A percentile compares a stretch with the other conserved stretches of the same genome.
These are phyloP conservation scores for Ceraclea dissimilis DNA, from an alignment of 2,888 invertebrate genomes.

Conservation along the genomic window DNA sequence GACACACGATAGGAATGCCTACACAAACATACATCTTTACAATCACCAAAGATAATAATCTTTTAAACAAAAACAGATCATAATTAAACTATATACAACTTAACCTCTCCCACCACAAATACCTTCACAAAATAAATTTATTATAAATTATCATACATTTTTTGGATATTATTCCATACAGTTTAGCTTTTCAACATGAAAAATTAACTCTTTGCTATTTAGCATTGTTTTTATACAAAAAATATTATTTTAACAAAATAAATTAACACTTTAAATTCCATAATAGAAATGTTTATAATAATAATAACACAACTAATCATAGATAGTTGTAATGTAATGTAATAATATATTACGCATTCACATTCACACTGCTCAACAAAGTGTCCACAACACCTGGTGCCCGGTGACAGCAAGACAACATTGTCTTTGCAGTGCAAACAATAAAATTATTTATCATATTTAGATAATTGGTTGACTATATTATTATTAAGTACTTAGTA, in stretches of 20 bases:
- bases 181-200: slow-evolving; percentile 1
- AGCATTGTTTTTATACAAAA: background rate
- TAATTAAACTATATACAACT: too few species aligned
- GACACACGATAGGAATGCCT: too few species aligned
- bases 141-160: background rate
- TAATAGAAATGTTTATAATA: background rate
- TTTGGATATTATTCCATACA: background rate
- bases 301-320: background rate
- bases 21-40: too few species aligned
- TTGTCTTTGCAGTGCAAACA: background rate
- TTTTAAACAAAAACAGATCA: too few species aligned
- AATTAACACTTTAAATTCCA: background rate
- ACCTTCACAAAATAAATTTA: background rate
- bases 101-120: too few species aligned
- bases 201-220: background rate
- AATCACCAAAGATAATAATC: too few species aligned
- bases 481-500: background rate
- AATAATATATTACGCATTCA: background rate
- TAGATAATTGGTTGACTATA: background rate
- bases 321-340: too few species aligned
- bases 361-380: background rate
- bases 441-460: background rate
- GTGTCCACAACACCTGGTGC: too few species aligned
- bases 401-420: background rate
- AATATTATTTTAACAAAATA: slow-evolving; percentile 2